Conservation (phyloP, 1,140 invertebrate genomes). For the Lasioglossum baleicum region DNA sequence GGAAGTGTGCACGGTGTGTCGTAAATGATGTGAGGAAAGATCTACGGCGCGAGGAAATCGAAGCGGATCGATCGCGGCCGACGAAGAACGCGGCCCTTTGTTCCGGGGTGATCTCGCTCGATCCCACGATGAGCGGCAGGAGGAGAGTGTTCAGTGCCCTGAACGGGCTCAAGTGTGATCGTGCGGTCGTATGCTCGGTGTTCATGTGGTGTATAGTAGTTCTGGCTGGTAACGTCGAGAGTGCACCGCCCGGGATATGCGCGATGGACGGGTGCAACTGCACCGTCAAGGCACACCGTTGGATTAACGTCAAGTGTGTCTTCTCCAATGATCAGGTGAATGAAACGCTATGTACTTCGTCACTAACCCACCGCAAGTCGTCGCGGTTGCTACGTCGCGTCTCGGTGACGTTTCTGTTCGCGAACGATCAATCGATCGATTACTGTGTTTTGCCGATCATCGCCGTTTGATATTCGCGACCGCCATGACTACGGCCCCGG, state of each 20-base stretch:
- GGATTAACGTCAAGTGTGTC: conserved; percentile 84
- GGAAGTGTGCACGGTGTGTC: conserved; percentile 8
- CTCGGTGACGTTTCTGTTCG: neutral
- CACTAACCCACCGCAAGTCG: neutral
- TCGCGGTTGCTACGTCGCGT: too few species aligned
- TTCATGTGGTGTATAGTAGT: conserved; percentile 67
- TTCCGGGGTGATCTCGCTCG: neutral
- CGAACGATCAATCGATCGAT: neutral
- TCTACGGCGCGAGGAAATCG: conserved; percentile 7
- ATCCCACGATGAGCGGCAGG: conserved; percentile 43
- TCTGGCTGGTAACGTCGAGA: conserved; percentile 56
- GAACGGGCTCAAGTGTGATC: conserved; percentile 64
- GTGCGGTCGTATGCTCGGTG: conserved; percentile 71
- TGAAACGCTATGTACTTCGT: conserved; percentile 30
- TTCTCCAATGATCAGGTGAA: conserved; percentile 82
- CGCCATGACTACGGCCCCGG: conserved; percentile 1
- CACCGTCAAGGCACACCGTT: conserved; percentile 80
- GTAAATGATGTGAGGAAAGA: conserved; percentile 32
- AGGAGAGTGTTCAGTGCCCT: conserved; percentile 51
- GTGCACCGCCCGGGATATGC: conserved; percentile 78
- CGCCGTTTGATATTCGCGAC: neutral
- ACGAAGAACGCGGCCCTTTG: conserved; percentile 19
- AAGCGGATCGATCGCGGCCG: conserved; percentile 43
- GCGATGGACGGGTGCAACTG: conserved; percentile 82
- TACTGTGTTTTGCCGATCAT: neutral